Percentiles rank a stretch among this genome's conserved stretches.
Evolutionary conservation across 2,888 invertebrate genomes (phyloP).

Genomic region (Scrobipalpa costella): DNA sequence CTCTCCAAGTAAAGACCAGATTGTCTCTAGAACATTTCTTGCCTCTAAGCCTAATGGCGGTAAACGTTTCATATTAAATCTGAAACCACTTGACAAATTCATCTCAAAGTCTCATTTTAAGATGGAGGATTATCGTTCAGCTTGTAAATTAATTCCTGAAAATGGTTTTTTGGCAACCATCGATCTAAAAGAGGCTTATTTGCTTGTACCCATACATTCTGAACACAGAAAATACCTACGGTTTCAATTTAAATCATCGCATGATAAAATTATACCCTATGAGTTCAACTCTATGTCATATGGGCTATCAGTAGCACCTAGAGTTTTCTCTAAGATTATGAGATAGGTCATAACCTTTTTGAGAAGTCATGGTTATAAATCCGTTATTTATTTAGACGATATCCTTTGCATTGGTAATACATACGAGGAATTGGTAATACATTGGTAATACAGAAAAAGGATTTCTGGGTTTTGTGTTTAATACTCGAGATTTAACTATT

Average conservation of each 20-base stretch:
- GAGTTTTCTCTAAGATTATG: conserved; percentile 16
- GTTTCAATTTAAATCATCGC: conserved; percentile 9
- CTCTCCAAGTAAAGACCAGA: too few relatives aligned
- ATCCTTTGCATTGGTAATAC: conserved; percentile 26
- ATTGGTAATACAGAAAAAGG: conserved; percentile 32
- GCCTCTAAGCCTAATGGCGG: conserved; percentile 12
- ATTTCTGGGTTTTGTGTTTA: conserved; percentile 32
- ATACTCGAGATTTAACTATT: conserved; percentile 25
- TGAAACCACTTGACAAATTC: conserved; percentile 37
- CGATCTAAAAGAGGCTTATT: conserved; percentile 23
- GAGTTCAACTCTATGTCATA: conserved; percentile 18
- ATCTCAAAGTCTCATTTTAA: conserved; percentile 39
- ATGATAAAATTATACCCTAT: too few relatives aligned
- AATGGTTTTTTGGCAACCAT: conserved; percentile 13
- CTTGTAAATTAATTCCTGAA: neutral
- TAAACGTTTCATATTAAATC: conserved; percentile 36
- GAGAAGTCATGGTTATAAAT: conserved; percentile 20
- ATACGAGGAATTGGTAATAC: conserved; percentile 25
- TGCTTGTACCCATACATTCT: neutral
- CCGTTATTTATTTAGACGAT: conserved; percentile 31
- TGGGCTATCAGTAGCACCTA: conserved; percentile 8
- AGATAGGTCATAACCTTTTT: conserved; percentile 13
- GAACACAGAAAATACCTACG: neutral
- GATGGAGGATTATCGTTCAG: conserved; percentile 26
- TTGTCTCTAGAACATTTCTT: neutral